Evolutionary conservation across 1,140 invertebrate species (phyloP), one percentile per base, ranked within the genome.

Genomic region (Caenorhabditis latens): DNA sequence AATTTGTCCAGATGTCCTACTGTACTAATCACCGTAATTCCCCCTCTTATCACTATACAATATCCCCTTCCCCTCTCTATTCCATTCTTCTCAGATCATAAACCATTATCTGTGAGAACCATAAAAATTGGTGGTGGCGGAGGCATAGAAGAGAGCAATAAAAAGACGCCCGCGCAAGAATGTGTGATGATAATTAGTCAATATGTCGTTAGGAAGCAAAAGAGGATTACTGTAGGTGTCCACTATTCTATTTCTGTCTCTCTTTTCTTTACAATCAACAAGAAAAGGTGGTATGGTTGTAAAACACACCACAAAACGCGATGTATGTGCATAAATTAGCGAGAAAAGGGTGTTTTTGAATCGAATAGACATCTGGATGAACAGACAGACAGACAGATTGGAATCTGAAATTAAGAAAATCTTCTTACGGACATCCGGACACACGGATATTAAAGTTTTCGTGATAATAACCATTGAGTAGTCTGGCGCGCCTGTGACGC

Each of bases 111-210:
- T 71, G 65, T 71, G 65, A 71, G 65, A 71, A 71, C 65, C 65
- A 71, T 71, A 71, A 71, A 71, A 32, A 32, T 32, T 32, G 32
- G 32, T 32, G 32, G 32, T 32, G 32, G 32, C 32, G 32, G 32
- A 32, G 32, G 2, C n/a, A n/a, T n/a, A 32, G 32, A 32, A 71
- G 61, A 53, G 65, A 71, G 65, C 65, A 9, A 71, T 71, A 71
- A 71, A 71, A 63, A 40, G 9, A 16, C 65, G 42, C 4, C 65
- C 11, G 4, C 40, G 16, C 40, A 71, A 71, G 65, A 71, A 71
- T 71, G 65, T 71, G 65, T 71, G 65, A 71, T 71, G 65, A 71
- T 71, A 71, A 71, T 71, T 71, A 71, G 65, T 71, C 65, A 71
- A 71, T 71, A 24, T 63, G 61, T 63, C 32, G 21, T 32, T 3